Base-by-base conservation (phyloP, 1,140 invertebrate genomes). In the Eupristina koningsbergeri region DNA sequence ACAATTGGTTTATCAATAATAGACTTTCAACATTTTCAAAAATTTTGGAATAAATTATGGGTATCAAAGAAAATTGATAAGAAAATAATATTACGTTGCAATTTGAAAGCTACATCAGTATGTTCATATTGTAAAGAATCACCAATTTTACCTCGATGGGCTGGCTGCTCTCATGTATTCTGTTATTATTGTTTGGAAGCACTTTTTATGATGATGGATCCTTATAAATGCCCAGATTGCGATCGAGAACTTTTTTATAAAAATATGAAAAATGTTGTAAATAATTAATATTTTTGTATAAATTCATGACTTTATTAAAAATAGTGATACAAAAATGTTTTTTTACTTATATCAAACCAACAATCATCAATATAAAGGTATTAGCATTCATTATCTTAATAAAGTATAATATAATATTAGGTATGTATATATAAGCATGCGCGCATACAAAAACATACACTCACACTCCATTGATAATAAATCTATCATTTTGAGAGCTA, bases 161-260 rank as follows among this genome's bases (percentile, higher is more conserved):
- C 92, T 11, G 91, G 91, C 8, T 93, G 92, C 58, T 78, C 87
- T 34, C 91, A 93, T 81, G 74, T 92, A 41, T 93, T 91, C 85
- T 93, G 92, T 80, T 92, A 92, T 80, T 93, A 93, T 67, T 93
- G 92, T 78, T 85, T 93, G 29, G 87, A 88, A 45, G 91, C 90
- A 3, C 87, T 90, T 63, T 93, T 93, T 50, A 89, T 87, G 9
- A 89, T 88, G 0, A 89, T 84, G 29, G 87, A 86, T 26, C 84
- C 83, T 0, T 92, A 92, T 76, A 83, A 86, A 11, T 92, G 92
- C 85, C 85, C 87, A 2, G 39, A 47, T 0, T 92, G 92, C 80
- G 85, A 85, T 26, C 45, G 61, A 0, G 81, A 90, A 45, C 87
- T 92, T 47, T 83, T 85, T 71, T 80, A 34, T 0, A 41, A 73